Conservation (phyloP, 2,797 vertebrate species). For the Pteropus rufus region DNA sequence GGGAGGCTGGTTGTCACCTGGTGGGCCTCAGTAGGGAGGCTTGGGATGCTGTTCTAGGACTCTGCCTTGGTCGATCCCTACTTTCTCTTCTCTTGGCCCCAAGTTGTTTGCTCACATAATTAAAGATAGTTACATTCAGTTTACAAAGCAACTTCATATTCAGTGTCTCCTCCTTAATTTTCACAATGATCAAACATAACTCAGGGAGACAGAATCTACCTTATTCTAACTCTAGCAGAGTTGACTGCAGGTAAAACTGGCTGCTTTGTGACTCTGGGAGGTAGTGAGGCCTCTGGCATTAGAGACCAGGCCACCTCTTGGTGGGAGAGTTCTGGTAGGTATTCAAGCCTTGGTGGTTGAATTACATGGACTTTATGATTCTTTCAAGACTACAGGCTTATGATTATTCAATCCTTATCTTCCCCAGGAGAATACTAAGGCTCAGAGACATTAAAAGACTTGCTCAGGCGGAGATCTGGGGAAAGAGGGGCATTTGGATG, state of each 20-base stretch:
- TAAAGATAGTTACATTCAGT: background rate
- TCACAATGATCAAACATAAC: background rate
- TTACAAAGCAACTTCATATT: background rate
- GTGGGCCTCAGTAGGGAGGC: background rate
- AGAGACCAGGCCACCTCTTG: background rate
- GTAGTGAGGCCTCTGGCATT: background rate
- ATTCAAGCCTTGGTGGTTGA: background rate
- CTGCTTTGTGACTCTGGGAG: background rate
- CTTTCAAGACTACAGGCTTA: background rate
- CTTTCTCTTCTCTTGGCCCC: background rate
- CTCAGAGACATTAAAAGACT: background rate
- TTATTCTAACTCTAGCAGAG: background rate
- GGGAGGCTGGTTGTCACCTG: background rate
- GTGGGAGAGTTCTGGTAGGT: background rate
- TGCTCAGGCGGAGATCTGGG: background rate
- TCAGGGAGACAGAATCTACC: background rate
- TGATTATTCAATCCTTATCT: background rate
- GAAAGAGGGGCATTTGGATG: background rate
- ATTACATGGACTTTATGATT: background rate
- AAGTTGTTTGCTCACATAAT: background rate
- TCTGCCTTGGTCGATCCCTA: background rate
- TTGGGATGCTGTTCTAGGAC: background rate
- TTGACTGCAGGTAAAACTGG: background rate
- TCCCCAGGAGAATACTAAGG: conserved; percentile 10
- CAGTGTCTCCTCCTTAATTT: background rate